Conservation (phyloP, 2,888 invertebrate genomes). For the Dynastes maya region DNA sequence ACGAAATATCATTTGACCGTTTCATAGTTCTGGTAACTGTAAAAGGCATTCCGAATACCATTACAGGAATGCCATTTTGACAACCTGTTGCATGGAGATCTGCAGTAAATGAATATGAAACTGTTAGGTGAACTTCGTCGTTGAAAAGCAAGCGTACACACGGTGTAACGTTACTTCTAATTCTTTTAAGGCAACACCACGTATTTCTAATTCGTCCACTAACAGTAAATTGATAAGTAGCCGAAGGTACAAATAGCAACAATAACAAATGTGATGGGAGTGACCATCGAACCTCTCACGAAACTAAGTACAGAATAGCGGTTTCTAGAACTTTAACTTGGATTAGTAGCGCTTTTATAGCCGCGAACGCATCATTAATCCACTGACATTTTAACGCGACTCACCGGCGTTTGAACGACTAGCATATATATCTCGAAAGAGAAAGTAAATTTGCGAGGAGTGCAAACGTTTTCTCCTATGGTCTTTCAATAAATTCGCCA, state of each 20-base stretch:
- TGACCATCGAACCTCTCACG: constrained; percentile 27
- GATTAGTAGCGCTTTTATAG: constrained; percentile 25
- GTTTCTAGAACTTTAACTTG: constrained; percentile 29
- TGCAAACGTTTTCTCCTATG: constrained; percentile 25
- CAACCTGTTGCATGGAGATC: constrained; percentile 36
- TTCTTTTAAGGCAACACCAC: constrained; percentile 14
- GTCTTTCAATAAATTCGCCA: constrained; percentile 39
- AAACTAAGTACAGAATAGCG: constrained; percentile 33
- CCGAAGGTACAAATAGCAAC: constrained; percentile 27
- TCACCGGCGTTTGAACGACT: constrained; percentile 1
- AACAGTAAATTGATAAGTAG: constrained; percentile 42
- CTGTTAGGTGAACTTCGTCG: constrained; percentile 41
- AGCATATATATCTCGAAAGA: constrained; percentile 38
- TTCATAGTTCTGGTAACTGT: constrained; percentile 31
- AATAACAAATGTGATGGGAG: constrained; percentile 33
- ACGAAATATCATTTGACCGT: constrained; percentile 35
- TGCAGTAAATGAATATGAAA: constrained; percentile 34
- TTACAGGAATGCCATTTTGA: constrained; percentile 39
- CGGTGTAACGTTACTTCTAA: constrained; percentile 30
- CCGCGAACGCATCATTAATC: constrained; percentile 15
- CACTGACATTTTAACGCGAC: constrained; percentile 32
- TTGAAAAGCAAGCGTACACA: constrained; percentile 13
- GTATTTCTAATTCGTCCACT: constrained; percentile 15
- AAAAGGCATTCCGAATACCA: constrained; percentile 28
- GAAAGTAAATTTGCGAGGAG: constrained; percentile 41